Conservation (phyloP, 2,797 vertebrate species). For the Lutjanus argentimaculatus region DNA sequence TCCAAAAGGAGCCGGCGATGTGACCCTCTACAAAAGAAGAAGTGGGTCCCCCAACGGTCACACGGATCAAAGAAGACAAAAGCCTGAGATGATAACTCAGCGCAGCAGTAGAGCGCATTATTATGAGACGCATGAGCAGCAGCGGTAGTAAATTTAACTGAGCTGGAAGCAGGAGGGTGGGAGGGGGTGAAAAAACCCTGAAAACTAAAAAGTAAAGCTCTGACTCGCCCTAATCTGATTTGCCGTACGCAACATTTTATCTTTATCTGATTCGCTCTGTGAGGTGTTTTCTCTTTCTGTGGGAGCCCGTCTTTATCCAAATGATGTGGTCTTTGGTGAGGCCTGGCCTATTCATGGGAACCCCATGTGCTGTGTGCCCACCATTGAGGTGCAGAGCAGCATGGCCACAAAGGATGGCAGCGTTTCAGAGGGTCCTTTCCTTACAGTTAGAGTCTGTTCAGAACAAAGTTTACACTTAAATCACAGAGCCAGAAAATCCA, state of each 20-base stretch:
- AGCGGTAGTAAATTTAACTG: slow-evolving; percentile 68
- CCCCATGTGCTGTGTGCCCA: slow-evolving; percentile 84
- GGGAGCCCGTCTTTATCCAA: slow-evolving; percentile 79
- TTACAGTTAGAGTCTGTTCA: slow-evolving; percentile 57
- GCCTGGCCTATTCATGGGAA: slow-evolving; percentile 80
- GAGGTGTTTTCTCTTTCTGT: slow-evolving; percentile 78
- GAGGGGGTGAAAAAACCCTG: slow-evolving; percentile 8
- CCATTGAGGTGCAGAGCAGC: slow-evolving; percentile 83
- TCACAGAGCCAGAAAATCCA: slow-evolving; percentile 28
- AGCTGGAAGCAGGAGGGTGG: slow-evolving; percentile 53
- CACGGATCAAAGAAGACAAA: slow-evolving; percentile 85
- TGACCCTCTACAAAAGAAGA: slow-evolving; percentile 81
- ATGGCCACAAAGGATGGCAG: slow-evolving; percentile 83
- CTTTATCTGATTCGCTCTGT: slow-evolving; percentile 75
- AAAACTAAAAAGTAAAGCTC: slow-evolving; percentile 69
- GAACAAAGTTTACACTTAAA: slow-evolving; percentile 56
- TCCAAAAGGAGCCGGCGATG: slow-evolving; percentile 70
- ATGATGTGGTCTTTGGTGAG: slow-evolving; percentile 80
- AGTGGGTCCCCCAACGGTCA: slow-evolving; percentile 79
- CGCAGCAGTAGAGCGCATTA: slow-evolving; percentile 76
- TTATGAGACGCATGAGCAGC: slow-evolving; percentile 74
- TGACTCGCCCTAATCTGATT: slow-evolving; percentile 78
- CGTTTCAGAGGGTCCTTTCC: slow-evolving; percentile 62
- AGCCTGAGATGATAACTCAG: slow-evolving; percentile 83
- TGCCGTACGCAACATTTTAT: slow-evolving; percentile 75